phyloP scores from a whole-genome alignment of 2,888 invertebrate species.

The Macrosoma leucophasiata region DNA sequence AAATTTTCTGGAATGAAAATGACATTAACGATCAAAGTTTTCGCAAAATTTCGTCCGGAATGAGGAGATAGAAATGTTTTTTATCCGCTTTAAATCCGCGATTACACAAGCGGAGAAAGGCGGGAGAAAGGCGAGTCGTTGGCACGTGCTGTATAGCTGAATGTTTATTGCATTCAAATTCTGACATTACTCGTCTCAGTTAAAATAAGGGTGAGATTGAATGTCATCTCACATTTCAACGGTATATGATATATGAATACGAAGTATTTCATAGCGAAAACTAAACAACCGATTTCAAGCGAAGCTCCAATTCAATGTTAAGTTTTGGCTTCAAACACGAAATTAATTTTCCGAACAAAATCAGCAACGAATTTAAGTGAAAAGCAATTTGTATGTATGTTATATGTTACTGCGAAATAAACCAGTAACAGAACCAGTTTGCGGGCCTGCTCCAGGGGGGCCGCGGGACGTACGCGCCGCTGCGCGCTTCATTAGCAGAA shows the following conservation, averaged over 20 bases:
- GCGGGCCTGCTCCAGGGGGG: no score
- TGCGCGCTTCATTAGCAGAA: no score
- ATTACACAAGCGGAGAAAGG: constrained; percentile 26
- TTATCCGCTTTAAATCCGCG: constrained; percentile 39
- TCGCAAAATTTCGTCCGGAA: no score
- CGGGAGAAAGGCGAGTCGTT: constrained; percentile 43
- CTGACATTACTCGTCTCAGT: constrained; percentile 48
- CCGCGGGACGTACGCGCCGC: no score
- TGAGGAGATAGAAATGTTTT: constrained; percentile 30
- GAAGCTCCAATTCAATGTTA: no score
- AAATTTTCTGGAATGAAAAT: no score
- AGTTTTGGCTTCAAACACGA: no score
- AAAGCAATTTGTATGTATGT: neutral
- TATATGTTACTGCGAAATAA: no score
- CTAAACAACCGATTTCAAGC: neutral
- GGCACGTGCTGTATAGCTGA: constrained; percentile 50
- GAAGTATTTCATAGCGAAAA: no score
- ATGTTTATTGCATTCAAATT: constrained; percentile 65
- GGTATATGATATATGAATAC: constrained; percentile 12
- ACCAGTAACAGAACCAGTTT: no score
- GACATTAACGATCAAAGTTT: no score
- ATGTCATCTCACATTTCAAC: constrained; percentile 31
- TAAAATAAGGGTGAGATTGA: constrained; percentile 48
- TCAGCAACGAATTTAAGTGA: neutral
- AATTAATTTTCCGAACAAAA: constrained; percentile 2